A percentile compares a stretch with the other conserved stretches of the same genome.
phyloP scores from a whole-genome alignment of 2,797 vertebrate genomes.

The Ispidina lecontei region DNA sequence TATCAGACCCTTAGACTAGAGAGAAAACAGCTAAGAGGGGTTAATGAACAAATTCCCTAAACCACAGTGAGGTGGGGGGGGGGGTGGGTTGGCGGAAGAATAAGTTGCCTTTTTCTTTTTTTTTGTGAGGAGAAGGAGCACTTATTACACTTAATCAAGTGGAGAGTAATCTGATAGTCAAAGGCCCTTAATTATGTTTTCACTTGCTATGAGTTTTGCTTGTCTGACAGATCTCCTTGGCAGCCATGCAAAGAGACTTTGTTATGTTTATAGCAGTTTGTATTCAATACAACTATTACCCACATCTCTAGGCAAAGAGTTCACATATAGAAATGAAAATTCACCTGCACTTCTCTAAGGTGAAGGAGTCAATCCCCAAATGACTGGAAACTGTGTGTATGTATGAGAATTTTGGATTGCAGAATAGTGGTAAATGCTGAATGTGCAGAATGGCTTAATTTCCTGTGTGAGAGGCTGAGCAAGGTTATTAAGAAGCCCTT shows the following conservation, averaged over 20 bases:
- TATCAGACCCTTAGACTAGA: neutral
- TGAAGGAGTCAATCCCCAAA: conserved; percentile 61
- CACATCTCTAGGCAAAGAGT: neutral
- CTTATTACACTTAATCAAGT: neutral
- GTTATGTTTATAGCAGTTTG: neutral
- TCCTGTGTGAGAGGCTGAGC: conserved; percentile 60
- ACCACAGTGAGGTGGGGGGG: neutral
- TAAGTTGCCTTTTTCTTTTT: neutral
- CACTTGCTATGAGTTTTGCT: neutral
- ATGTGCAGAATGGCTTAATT: conserved; percentile 76
- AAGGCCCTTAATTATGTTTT: conserved; percentile 57
- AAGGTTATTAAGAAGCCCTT: conserved; percentile 75
- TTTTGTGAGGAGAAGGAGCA: neutral
- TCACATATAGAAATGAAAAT: conserved; percentile 43
- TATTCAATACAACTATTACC: neutral
- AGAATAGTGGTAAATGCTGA: conserved; percentile 64
- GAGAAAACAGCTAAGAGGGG: neutral
- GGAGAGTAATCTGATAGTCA: conserved; percentile 14
- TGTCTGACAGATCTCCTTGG: neutral
- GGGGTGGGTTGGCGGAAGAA: neutral
- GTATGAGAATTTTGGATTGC: conserved; percentile 51
- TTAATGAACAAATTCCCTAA: conserved; percentile 4
- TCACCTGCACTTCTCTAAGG: conserved; percentile 45
- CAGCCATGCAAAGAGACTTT: neutral
- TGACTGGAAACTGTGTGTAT: neutral